Percentiles rank a stretch among this genome's conserved stretches.
phyloP scores from a whole-genome alignment of 2,113 vertebrate species.

The Sylvilagus bachmani region DNA sequence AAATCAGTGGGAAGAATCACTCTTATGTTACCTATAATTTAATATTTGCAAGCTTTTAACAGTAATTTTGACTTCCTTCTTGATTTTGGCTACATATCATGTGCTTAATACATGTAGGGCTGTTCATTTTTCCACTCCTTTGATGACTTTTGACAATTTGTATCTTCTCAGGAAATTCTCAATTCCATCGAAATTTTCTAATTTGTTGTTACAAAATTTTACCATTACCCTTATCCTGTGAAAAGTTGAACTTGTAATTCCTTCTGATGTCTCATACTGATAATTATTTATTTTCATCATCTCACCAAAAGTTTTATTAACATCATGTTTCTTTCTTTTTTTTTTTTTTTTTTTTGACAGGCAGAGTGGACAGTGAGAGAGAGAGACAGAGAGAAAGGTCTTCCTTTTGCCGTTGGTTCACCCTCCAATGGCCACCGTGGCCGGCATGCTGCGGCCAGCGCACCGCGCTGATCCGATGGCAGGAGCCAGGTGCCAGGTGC shows the following conservation, averaged over 20 bases:
- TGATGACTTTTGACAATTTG: neutral
- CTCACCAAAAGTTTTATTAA: neutral
- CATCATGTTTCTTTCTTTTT: neutral
- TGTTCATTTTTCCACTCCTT: neutral
- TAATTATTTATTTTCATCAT: neutral
- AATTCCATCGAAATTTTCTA: neutral
- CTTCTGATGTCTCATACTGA: neutral
- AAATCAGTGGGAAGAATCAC: neutral
- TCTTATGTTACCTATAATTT: neutral
- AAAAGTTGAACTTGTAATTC: neutral
- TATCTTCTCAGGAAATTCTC: neutral
- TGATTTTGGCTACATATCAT: neutral
- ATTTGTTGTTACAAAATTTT: neutral
- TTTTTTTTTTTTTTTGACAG: too few relatives aligned
- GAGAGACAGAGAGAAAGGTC: too few relatives aligned
- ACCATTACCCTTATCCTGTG: neutral
- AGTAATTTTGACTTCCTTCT: neutral
- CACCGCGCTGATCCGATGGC: too few relatives aligned
- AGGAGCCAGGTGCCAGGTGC: too few relatives aligned
- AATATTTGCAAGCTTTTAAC: neutral
- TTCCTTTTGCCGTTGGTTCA: too few relatives aligned
- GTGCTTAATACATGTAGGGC: neutral
- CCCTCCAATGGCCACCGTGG: too few relatives aligned
- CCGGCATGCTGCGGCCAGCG: too few relatives aligned
- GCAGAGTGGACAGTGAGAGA: too few relatives aligned